Conservation (phyloP, 2,113 vertebrate species). For the Chaenocephalus aceratus region DNA sequence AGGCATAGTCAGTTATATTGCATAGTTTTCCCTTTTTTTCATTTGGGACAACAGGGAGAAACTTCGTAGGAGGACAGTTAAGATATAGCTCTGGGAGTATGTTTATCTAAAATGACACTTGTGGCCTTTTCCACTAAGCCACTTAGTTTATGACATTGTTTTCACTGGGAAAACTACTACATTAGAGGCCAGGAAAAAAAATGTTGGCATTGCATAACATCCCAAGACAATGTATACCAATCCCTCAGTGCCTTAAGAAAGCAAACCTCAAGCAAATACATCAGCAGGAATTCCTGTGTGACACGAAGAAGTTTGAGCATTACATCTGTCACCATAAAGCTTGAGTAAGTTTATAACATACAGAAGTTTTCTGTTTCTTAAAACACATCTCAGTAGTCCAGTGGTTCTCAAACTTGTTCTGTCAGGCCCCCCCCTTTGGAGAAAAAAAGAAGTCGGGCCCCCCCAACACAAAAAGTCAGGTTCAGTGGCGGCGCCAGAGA, state of each 20-base stretch:
- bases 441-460: too few species aligned
- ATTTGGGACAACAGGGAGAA: slow-evolving; percentile 25
- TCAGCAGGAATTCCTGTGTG: slow-evolving; percentile 27
- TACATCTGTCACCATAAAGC: slow-evolving; percentile 31
- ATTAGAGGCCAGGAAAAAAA: slow-evolving; percentile 24
- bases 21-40: slow-evolving; percentile 8
- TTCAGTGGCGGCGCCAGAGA: too few species aligned
- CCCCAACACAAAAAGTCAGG: too few species aligned
- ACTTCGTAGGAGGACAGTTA: slow-evolving; percentile 21
- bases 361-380: slow-evolving; percentile 36
- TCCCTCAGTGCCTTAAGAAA: slow-evolving; percentile 45
- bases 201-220: slow-evolving; percentile 47
- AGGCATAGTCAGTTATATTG: slow-evolving; percentile 10
- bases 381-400: slow-evolving; percentile 18
- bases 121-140: slow-evolving; percentile 41
- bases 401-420: too few species aligned
- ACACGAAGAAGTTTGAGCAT: slow-evolving; percentile 22
- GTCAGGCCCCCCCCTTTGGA: too few species aligned
- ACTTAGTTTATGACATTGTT: slow-evolving; percentile 62
- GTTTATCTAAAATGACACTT: slow-evolving; percentile 55
- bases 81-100: slow-evolving; percentile 38
- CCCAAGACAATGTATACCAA: slow-evolving; percentile 48
- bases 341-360: slow-evolving; percentile 30
- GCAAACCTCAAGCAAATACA: slow-evolving; percentile 23
- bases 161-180: slow-evolving; percentile 48